Percentiles rank a stretch among this genome's conserved stretches.
Conservation (phyloP, 1,140 invertebrate genomes). For the Pissodes strobi region DNA sequence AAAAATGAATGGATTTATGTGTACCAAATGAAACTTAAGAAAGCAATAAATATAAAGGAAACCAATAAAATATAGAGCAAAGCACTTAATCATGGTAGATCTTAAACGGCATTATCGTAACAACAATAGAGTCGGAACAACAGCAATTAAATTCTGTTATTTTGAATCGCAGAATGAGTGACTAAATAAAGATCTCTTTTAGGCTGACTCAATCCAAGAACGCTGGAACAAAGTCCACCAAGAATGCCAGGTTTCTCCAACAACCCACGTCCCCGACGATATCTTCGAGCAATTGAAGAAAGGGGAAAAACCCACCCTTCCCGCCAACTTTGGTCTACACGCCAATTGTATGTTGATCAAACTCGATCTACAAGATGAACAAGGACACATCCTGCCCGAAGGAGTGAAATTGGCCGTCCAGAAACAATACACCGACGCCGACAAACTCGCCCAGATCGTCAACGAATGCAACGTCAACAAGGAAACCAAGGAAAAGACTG, state of each 20-base stretch:
- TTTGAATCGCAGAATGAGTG: too few species aligned
- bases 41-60: too few species aligned
- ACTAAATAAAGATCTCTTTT: too few species aligned
- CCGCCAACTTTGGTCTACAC: conserved; percentile 16
- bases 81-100: too few species aligned
- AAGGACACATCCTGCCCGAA: background rate
- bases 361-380: conserved; percentile 10
- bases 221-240: conserved; percentile 15
- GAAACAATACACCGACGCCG: background rate
- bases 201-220: conserved; percentile 16
- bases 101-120: too few species aligned
- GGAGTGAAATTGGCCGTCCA: background rate
- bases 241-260: background rate
- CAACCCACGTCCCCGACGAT: conserved; percentile 2
- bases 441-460: conserved; percentile 7
- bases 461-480: conserved; percentile 8
- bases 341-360: conserved; percentile 26
- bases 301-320: conserved; percentile 11
- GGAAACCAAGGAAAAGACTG: conserved; percentile 9
- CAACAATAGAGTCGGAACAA: too few species aligned
- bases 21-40: too few species aligned
- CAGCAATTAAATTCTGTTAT: too few species aligned
- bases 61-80: too few species aligned
- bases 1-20: too few species aligned
- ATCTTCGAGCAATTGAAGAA: conserved; percentile 22